Conservation (phyloP, 2,888 invertebrate genomes). For the Ichneumon xanthorius region DNA sequence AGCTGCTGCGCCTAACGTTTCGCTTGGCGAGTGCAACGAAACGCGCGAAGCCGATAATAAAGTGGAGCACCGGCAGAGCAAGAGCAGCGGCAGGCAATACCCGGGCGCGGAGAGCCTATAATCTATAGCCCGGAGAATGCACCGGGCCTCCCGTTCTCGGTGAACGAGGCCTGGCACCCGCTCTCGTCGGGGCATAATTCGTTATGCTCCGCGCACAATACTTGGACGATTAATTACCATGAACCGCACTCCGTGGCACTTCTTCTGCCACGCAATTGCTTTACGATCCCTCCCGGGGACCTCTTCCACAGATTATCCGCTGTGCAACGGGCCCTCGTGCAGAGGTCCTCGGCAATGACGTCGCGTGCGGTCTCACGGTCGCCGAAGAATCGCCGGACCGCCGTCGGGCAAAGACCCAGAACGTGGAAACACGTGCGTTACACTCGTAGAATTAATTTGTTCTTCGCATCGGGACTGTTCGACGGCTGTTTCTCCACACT, state of each 20-base stretch:
- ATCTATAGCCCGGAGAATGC: conserved; percentile 38
- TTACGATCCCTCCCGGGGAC: background rate
- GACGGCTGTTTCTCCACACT: background rate
- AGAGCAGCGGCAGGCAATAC: conserved; percentile 23
- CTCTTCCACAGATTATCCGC: background rate
- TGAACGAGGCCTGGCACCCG: conserved; percentile 16
- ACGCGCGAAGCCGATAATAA: conserved; percentile 59
- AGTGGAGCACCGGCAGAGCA: conserved; percentile 47
- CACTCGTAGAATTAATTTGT: conserved; percentile 56
- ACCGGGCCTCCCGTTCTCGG: conserved; percentile 4
- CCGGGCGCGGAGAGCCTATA: conserved; percentile 36
- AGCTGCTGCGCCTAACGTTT: conserved; percentile 44
- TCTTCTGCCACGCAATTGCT: conserved; percentile 26
- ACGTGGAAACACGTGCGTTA: conserved; percentile 58
- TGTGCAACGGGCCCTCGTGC: conserved; percentile 1
- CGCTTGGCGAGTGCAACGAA: conserved; percentile 41
- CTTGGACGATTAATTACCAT: conserved; percentile 48
- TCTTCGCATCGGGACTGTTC: conserved; percentile 2
- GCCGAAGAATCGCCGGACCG: conserved; percentile 12
- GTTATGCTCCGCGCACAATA: conserved; percentile 56
- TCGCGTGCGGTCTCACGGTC: conserved; percentile 65
- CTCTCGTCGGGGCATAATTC: conserved; percentile 42
- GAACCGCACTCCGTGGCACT: conserved; percentile 14
- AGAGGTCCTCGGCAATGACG: conserved; percentile 25
- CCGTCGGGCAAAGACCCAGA: conserved; percentile 21